phyloP scores from a whole-genome alignment of 1,140 invertebrate species.

The Dendrolimus kikuchii region DNA sequence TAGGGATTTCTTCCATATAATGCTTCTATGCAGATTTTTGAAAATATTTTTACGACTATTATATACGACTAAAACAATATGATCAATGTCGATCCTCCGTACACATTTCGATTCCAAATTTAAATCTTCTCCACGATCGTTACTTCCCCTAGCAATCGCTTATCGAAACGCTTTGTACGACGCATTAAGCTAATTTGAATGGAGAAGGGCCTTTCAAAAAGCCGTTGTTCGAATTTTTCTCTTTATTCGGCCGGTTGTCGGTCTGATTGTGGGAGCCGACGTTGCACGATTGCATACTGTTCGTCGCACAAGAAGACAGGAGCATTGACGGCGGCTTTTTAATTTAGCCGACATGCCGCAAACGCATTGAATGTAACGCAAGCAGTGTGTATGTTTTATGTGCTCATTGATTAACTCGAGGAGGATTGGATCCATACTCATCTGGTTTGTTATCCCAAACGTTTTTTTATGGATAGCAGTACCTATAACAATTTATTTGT shows the following conservation, averaged over 20 bases:
- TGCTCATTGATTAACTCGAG: conserved; percentile 15
- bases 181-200: conserved; percentile 71
- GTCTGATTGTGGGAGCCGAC: conserved; percentile 47
- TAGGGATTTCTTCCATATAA: conserved; percentile 2
- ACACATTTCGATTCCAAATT: no score
- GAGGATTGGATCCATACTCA: no score
- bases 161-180: conserved; percentile 63
- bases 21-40: no score
- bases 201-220: conserved; percentile 57
- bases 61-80: no score
- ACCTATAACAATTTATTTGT: no score
- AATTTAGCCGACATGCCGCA: conserved; percentile 26
- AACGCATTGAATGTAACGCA: conserved; percentile 17
- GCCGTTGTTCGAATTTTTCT: conserved; percentile 61
- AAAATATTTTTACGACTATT: no score
- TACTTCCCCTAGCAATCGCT: conserved; percentile 39
- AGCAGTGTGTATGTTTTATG: conserved; percentile 29
- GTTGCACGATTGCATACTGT: conserved; percentile 49
- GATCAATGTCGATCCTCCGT: no score
- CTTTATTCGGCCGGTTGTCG: conserved; percentile 44
- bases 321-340: conserved; percentile 49
- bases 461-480: no score
- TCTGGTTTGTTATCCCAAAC: no score
- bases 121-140: no score
- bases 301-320: conserved; percentile 42